These are phyloP conservation scores for Augochlorella aurata DNA, from an alignment of 2,888 invertebrate genomes.

Conservation along the genomic window DNA sequence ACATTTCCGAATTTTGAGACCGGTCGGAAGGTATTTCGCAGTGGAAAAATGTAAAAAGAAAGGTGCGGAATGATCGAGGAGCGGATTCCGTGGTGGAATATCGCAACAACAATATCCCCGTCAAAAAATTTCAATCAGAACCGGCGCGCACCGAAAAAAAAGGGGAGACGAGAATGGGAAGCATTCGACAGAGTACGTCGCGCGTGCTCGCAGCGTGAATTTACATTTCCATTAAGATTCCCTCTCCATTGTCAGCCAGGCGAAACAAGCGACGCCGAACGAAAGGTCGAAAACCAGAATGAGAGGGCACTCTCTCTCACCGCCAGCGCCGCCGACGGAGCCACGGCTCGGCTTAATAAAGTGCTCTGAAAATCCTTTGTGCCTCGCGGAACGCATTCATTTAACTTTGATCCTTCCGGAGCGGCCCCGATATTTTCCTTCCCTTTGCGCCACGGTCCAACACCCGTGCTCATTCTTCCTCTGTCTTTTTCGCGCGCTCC, in stretches of 20 bases:
- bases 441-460: constrained; percentile 28
- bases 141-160: too few relatives aligned
- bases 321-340: constrained; percentile 34
- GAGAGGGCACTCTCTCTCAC: constrained; percentile 19
- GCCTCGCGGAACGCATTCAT: constrained; percentile 59
- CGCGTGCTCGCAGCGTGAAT: constrained; percentile 42
- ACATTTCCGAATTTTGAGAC: neutral
- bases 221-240: constrained; percentile 64
- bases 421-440: constrained; percentile 45
- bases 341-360: constrained; percentile 59
- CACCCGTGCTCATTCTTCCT: constrained; percentile 20
- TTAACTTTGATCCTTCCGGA: constrained; percentile 64
- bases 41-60: too few relatives aligned
- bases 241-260: constrained; percentile 25
- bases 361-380: constrained; percentile 56
- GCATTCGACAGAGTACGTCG: constrained; percentile 32
- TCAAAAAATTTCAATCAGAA: constrained; percentile 10
- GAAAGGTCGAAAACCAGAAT: constrained; percentile 34
- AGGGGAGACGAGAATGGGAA: neutral
- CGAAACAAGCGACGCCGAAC: constrained; percentile 38
- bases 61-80: neutral
- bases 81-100: neutral
- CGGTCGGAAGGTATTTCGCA: neutral
- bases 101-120: neutral
- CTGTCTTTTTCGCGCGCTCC: neutral